Conservation (phyloP, 1,140 invertebrate genomes). For the Scaptomyza graminum region DNA sequence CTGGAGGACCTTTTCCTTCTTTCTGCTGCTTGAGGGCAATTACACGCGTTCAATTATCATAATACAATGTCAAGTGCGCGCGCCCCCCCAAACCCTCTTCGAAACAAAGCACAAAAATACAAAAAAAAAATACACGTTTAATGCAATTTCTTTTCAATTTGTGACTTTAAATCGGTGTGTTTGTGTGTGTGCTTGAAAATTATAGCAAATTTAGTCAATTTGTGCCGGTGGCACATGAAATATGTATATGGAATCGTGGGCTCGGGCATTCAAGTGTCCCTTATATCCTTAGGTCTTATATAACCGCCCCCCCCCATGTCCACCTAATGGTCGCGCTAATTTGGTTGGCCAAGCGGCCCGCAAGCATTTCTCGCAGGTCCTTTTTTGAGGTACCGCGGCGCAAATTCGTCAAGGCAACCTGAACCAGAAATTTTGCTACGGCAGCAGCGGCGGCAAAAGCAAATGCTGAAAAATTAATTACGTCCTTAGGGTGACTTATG, state of each 20-base stretch:
- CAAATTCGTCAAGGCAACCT: conserved; percentile 79
- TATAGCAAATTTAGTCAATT: conserved; percentile 79
- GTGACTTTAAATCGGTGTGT: conserved; percentile 55
- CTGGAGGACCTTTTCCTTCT: conserved; percentile 20
- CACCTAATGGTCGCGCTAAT: conserved; percentile 63
- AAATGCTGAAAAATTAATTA: conserved; percentile 83
- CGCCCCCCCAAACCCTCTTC: too few species aligned
- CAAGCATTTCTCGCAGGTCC: conserved; percentile 41
- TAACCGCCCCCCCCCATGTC: neutral
- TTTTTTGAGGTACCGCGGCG: conserved; percentile 52
- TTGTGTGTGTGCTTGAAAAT: conserved; percentile 54
- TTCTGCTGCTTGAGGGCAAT: conserved; percentile 75
- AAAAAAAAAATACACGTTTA: conserved; percentile 33
- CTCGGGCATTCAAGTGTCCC: conserved; percentile 49
- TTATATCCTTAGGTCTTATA: conserved; percentile 7
- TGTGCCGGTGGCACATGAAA: conserved; percentile 74
- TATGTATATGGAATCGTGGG: conserved; percentile 53
- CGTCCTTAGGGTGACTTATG: conserved; percentile 82
- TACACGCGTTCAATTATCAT: conserved; percentile 83
- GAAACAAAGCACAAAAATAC: conserved; percentile 19
- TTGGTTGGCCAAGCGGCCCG: conserved; percentile 60
- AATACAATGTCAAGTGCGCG: conserved; percentile 72
- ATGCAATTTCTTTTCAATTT: conserved; percentile 72
- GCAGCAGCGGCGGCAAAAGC: conserved; percentile 38
- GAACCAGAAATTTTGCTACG: conserved; percentile 4